Conservation (phyloP, 1,140 invertebrate genomes). For the Halyomorpha halys region DNA sequence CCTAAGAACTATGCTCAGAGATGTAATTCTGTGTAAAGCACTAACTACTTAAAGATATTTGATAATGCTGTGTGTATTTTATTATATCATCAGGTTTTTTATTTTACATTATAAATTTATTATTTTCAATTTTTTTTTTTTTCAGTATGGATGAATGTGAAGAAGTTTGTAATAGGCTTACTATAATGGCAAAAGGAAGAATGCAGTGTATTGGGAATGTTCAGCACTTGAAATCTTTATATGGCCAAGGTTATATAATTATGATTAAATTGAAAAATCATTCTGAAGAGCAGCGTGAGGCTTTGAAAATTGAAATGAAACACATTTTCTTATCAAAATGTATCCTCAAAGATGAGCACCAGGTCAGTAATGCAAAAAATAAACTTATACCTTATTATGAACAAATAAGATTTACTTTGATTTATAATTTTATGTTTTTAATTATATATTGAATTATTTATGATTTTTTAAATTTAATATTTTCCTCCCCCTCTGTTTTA, state of each 20-base stretch:
- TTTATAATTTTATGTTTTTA: too few relatives aligned
- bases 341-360: constrained; percentile 1
- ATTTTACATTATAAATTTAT: too few relatives aligned
- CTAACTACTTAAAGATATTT: too few relatives aligned
- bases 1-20: too few relatives aligned
- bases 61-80: too few relatives aligned
- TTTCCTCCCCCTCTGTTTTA: neutral
- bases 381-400: too few relatives aligned
- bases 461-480: too few relatives aligned
- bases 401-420: too few relatives aligned
- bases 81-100: too few relatives aligned
- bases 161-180: constrained; percentile 64
- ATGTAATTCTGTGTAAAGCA: too few relatives aligned
- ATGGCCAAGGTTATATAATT: constrained; percentile 40
- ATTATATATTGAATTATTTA: too few relatives aligned
- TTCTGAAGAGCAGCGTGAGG: neutral
- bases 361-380: neutral
- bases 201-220: constrained; percentile 39
- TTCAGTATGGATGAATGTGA: constrained; percentile 49
- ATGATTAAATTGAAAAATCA: constrained; percentile 34
- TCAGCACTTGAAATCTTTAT: constrained; percentile 38
- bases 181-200: constrained; percentile 81
- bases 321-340: neutral
- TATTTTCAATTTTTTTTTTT: too few relatives aligned
- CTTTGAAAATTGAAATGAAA: neutral